A percentile compares a stretch with the other conserved stretches of the same genome.
Conservation (phyloP, 1,140 invertebrate genomes). For the Drosophila orena region DNA sequence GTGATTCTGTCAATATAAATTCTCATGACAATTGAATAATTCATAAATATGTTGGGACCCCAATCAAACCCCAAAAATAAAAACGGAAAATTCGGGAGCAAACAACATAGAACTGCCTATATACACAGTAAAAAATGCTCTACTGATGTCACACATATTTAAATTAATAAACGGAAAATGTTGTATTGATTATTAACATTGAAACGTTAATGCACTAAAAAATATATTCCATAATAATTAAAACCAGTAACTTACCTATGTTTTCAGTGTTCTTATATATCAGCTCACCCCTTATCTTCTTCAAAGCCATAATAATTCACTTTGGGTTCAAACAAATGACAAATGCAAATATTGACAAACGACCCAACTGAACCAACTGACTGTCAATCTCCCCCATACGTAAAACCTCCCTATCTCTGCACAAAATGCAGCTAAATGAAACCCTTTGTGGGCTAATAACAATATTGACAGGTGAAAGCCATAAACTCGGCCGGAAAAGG, state of each 20-base stretch:
- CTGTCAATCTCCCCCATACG: slow-evolving; percentile 27
- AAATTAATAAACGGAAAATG: background rate
- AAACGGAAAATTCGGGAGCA: background rate
- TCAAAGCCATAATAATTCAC: slow-evolving; percentile 45
- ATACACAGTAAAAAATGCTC: background rate
- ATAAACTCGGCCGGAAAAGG: slow-evolving; percentile 56
- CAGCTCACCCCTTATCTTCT: slow-evolving; percentile 23
- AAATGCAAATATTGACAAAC: slow-evolving; percentile 55
- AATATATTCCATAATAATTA: too few relatives aligned
- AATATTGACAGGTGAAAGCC: slow-evolving; percentile 66
- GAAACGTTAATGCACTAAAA: too few relatives aligned
- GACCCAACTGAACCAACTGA: slow-evolving; percentile 40
- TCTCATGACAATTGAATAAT: slow-evolving; percentile 20
- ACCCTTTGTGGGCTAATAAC: slow-evolving; percentile 61
- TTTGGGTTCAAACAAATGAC: slow-evolving; percentile 34
- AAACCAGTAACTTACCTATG: background rate
- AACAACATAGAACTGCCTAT: background rate
- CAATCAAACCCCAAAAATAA: background rate
- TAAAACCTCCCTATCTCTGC: slow-evolving; percentile 18
- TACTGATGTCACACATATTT: background rate
- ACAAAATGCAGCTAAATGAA: slow-evolving; percentile 38
- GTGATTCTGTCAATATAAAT: background rate
- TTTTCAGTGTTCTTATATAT: background rate
- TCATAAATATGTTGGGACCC: background rate
- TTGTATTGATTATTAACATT: too few relatives aligned